Base-by-base conservation (phyloP, 2,113 vertebrate species). In the Melanocharis versteri region DNA sequence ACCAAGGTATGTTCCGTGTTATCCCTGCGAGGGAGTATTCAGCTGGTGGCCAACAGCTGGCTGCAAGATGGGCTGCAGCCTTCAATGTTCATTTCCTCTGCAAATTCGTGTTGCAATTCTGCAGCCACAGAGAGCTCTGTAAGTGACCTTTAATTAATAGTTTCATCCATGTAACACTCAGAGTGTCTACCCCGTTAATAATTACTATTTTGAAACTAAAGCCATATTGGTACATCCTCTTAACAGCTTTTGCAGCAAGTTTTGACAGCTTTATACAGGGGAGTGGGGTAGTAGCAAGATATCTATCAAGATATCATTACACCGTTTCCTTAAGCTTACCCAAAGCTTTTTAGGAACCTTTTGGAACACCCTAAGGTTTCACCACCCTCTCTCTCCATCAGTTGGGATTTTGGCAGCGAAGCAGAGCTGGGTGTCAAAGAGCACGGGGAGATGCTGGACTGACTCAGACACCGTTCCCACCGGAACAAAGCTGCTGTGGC, bases 21-120 rank as follows among this genome's bases (percentile, higher is more conserved):
- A 78, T 56, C 68, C 85, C 56, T 81, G 56, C 0, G 0, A 86
- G 83, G 69, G 71, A 88, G 5, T 6, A 21, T 90, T 83, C 76
- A 87, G 88, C 85, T 83, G 79, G 75, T 84, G 83, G 75, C 83
- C 79, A 75, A 92, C 94, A 96, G 93, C 92, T 93, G 94, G 85
- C 90, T 96, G 88, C 94, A 96, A 96, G 88, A 93, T 93, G 95
- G 91, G 61, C 58, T 83, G 68, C 82, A 93, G 66, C 60, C 87
- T 90, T 68, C 30, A 40, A 60, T 53, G 76, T 60, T 91, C 66
- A 71, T 83, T 83, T 94, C 86, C 83, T 68, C 83, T 68, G 44
- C 72, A 89, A 93, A 88, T 82, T 66, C 10, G 1, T 92, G 80
- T 78, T 92, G 88, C 68, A 94, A 62, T 80, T 86, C 82, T 40